phyloP scores from a whole-genome alignment of 2,888 invertebrate genomes.

The Ferrisia virgata region DNA sequence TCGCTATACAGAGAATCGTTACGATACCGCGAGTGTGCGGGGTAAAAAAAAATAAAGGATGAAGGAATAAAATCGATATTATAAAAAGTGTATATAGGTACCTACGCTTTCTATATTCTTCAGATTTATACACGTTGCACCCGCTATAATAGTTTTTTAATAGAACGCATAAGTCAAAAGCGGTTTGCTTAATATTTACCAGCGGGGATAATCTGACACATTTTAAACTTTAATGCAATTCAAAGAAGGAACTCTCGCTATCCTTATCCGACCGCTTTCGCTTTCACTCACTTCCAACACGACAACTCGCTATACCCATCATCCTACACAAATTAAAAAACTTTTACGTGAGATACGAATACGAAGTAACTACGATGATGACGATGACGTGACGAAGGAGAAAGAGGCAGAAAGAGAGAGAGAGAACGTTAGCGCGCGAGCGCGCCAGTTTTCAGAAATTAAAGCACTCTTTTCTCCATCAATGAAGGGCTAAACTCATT shows the following conservation, averaged over 20 bases:
- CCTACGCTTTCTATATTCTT: not conserved
- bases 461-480: not conserved
- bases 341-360: not conserved
- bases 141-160: not conserved
- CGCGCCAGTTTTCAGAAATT: not conserved
- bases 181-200: not conserved
- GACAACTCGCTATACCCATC: not conserved
- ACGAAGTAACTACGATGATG: not conserved
- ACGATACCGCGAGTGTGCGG: not conserved
- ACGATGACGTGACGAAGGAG: not conserved
- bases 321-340: constrained; percentile 9
- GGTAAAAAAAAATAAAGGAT: not conserved
- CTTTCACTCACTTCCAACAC: not conserved
- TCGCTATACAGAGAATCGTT: not conserved
- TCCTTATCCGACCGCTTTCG: not conserved
- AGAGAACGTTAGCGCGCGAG: no score
- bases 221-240: constrained; percentile 14
- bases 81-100: not conserved
- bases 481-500: not conserved
- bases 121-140: not conserved
- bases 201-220: constrained; percentile 3
- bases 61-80: not conserved
- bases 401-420: no score
- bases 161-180: not conserved
- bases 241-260: not conserved